Conservation (phyloP, 2,797 vertebrate genomes). For the Linurgus olivaceus region DNA sequence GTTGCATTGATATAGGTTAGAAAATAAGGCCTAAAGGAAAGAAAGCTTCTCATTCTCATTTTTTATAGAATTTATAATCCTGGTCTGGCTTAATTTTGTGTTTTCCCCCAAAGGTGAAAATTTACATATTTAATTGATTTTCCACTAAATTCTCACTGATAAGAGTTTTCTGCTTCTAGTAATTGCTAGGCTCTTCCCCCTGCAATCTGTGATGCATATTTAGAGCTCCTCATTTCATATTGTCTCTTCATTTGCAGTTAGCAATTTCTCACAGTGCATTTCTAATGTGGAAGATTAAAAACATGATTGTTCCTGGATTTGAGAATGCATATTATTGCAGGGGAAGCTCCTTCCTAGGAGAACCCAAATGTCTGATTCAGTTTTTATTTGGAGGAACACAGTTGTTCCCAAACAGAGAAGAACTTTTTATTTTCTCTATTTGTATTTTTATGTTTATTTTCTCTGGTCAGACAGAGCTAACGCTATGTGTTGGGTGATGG, state of each 20-base stretch:
- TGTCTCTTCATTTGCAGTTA: neutral
- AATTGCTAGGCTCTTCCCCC: neutral
- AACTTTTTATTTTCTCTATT: neutral
- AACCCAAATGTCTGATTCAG: rapidly evolving
- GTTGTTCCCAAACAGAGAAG: neutral
- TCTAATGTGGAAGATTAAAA: neutral
- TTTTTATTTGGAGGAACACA: neutral
- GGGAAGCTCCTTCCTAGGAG: neutral
- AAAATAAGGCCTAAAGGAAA: neutral
- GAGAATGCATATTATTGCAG: neutral
- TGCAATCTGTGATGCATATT: neutral
- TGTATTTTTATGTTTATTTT: neutral
- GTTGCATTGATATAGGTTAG: neutral
- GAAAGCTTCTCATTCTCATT: neutral
- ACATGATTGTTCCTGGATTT: neutral
- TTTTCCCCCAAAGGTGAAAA: neutral
- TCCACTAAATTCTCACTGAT: neutral
- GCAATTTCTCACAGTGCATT: neutral
- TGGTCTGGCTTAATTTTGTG: neutral
- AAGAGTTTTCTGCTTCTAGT: neutral
- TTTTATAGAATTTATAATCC: neutral
- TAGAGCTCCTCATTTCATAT: neutral
- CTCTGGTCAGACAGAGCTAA: neutral
- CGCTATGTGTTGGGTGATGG: neutral
- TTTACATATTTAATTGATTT: constrained; percentile 2